Base-by-base conservation (phyloP, 53 echinoderm and acorn worm species). In the Holothuria scabra region DNA sequence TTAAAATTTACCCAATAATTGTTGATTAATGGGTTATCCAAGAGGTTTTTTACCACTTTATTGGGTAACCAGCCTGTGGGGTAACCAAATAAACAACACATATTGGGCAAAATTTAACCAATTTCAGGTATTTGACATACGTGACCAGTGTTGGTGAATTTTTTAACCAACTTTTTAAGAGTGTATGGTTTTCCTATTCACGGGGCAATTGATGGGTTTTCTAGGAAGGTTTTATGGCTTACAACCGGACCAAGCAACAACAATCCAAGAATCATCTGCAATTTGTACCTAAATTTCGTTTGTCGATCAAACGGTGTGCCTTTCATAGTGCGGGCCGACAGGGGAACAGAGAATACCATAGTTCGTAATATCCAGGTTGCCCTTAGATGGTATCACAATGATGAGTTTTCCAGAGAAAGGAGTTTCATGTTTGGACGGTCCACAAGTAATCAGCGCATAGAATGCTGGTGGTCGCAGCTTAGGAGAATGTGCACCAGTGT, bases 181-280 rank as follows among this genome's bases (percentile, higher is more conserved):
- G n/a, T n/a, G n/a, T n/a, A 67, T 80, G 89, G 91, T 8, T 88
- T 93, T 59, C 78, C 90, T n/a, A 81, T 93, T 25, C 93, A 93
- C 70, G 87, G 67, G 48, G 88, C 83, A 29, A 93, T 93, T 38
- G 90, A 90, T 70, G 93, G 90, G 61, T 93, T 86, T 83, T 92
- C 89, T 12, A 65, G 89, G 28, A 92, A 88, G 46, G 85, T 91
- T 29, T 23, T 92, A 67, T 92, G 92, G 92, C 84, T 92, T 12
- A 19, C 37, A 28, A 87, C 84, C 16, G 87, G 89, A 24, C 66
- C 84, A 61, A 86, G 83, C 24, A 92, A 92, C 46, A 92, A 89
- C 28, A 87, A 92, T 56, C 86, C 89, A 67, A 24, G 28, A 25
- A 66, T 52, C 8, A 69, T 89, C 19, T 83, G 78, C 29, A 34